Percentiles rank a stretch among this genome's conserved stretches.
Conservation (phyloP, 53 echinoderm and acorn worm species). For the Echinarachnius parma region DNA sequence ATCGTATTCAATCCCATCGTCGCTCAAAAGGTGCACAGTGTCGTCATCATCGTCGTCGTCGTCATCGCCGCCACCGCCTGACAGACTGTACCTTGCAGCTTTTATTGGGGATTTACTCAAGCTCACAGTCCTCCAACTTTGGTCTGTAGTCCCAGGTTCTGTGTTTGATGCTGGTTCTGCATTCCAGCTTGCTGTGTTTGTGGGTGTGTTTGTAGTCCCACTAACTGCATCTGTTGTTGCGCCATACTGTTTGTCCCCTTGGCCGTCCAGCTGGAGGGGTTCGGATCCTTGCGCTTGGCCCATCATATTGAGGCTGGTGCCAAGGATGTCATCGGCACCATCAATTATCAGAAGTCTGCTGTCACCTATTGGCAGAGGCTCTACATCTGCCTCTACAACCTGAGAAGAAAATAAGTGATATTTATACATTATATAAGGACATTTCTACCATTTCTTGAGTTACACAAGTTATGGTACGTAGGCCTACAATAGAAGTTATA, state of each 20-base stretch:
- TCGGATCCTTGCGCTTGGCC: neutral
- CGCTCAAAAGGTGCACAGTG: neutral
- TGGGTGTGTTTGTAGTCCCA: neutral
- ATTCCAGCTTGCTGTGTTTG: neutral
- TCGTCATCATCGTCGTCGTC: constrained; percentile 9
- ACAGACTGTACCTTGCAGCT: neutral
- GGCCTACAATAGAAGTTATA: too few species aligned
- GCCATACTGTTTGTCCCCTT: constrained; percentile 10
- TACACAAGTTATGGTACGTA: too few species aligned
- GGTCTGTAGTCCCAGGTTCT: neutral
- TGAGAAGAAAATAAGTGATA: neutral
- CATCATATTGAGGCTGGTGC: neutral
- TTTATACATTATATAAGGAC: too few species aligned
- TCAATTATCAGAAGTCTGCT: neutral
- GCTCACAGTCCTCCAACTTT: neutral
- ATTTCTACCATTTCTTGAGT: too few species aligned
- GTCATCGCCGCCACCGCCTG: neutral
- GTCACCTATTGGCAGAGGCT: neutral
- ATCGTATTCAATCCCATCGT: neutral
- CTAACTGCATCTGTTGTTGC: neutral
- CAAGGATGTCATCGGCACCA: neutral
- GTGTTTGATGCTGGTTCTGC: neutral
- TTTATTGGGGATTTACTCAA: neutral
- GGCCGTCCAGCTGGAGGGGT: neutral
- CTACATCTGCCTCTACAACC: constrained; percentile 26